A percentile compares a stretch with the other conserved stretches of the same genome.
Conservation (phyloP, 2,888 invertebrate genomes). For the Dysmachus trigonus region DNA sequence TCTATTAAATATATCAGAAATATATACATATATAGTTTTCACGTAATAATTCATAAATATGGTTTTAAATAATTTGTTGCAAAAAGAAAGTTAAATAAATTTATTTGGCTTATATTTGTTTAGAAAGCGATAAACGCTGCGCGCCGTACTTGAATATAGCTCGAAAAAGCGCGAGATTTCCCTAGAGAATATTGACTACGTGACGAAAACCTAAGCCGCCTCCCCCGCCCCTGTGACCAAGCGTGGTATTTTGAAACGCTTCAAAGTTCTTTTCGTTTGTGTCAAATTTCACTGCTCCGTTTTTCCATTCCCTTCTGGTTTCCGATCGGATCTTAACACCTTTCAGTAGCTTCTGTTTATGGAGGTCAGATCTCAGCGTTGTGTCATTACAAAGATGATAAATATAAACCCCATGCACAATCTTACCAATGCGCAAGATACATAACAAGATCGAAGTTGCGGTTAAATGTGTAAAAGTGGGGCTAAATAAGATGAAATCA, state of each 20-base stretch:
- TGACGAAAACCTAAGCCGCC: too few species aligned
- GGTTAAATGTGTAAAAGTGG: background rate
- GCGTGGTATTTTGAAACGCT: background rate
- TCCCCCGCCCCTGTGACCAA: too few species aligned
- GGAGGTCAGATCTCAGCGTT: background rate
- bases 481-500: background rate
- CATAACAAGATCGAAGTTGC: background rate
- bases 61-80: too few species aligned
- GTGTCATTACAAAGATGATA: background rate
- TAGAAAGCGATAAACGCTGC: too few species aligned
- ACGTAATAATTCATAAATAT: too few species aligned
- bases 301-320: background rate
- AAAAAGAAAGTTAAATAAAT: too few species aligned
- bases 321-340: background rate
- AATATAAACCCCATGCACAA: background rate
- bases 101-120: too few species aligned
- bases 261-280: background rate
- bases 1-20: too few species aligned
- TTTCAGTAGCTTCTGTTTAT: background rate
- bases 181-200: too few species aligned
- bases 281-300: background rate
- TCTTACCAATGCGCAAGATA: background rate
- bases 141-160: too few species aligned
- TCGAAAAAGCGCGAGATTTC: too few species aligned
- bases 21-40: too few species aligned